phyloP scores from a whole-genome alignment of 2,888 invertebrate species.

The Flexamia atlantica region DNA sequence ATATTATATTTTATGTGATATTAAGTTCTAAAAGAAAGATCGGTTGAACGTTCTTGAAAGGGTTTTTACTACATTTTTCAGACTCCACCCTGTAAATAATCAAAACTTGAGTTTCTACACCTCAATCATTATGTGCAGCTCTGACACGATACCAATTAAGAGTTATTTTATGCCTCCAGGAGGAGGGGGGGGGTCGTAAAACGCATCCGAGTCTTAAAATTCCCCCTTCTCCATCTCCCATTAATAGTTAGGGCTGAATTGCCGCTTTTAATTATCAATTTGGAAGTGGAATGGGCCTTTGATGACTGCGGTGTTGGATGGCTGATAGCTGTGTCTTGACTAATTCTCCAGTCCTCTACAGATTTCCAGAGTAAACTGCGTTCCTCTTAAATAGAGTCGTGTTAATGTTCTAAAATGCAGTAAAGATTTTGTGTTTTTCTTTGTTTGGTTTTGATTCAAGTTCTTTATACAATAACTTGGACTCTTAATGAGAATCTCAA shows the following conservation, averaged over 20 bases:
- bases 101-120: neutral
- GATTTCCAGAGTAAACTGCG: no score
- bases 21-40: no score
- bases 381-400: no score
- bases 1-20: no score
- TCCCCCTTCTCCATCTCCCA: neutral
- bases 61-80: no score
- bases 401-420: no score
- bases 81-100: no score
- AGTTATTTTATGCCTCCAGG: slow-evolving; percentile 9
- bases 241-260: slow-evolving; percentile 29
- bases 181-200: neutral
- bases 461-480: no score
- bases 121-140: neutral
- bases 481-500: no score
- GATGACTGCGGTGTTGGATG: slow-evolving; percentile 3
- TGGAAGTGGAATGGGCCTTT: slow-evolving; percentile 33
- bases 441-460: no score
- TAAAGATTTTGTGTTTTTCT: no score
- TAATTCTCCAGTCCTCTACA: neutral
- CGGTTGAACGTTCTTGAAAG: no score
- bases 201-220: slow-evolving; percentile 37
- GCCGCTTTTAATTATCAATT: slow-evolving; percentile 40
- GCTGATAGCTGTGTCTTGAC: slow-evolving; percentile 1
- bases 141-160: slow-evolving; percentile 10